Evolutionary conservation across 2,888 invertebrate species (phyloP).

Genomic region (Microplitis deprimator): DNA sequence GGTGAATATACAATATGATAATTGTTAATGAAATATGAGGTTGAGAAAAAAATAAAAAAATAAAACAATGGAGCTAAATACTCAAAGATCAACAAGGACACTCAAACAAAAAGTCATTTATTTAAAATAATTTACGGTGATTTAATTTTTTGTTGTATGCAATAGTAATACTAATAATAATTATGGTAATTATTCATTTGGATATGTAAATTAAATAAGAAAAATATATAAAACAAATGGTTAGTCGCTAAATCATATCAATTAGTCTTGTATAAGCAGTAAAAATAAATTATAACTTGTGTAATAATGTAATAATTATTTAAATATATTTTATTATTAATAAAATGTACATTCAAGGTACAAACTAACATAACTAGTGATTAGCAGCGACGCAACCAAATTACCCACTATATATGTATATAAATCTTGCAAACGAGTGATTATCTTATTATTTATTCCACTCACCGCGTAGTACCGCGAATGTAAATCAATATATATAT

Average conservation of each 20-base stretch:
- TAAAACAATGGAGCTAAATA: constrained; percentile 35
- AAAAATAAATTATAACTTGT: constrained; percentile 1
- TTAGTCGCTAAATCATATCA: constrained; percentile 37
- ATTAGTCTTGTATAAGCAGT: background rate
- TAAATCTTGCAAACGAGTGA: constrained; percentile 15
- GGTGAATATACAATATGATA: constrained; percentile 21
- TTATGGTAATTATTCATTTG: background rate
- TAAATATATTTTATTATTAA: constrained; percentile 31
- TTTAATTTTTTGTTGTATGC: background rate
- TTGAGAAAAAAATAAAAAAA: constrained; percentile 25
- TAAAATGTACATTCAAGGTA: constrained; percentile 33
- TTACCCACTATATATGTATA: constrained; percentile 6
- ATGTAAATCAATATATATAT: constrained; percentile 15
- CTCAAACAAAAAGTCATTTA: background rate
- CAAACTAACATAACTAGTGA: constrained; percentile 24
- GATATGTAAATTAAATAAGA: constrained; percentile 15
- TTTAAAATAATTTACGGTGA: background rate
- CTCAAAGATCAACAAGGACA: constrained; percentile 28
- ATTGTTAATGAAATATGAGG: constrained; percentile 29
- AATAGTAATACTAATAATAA: background rate
- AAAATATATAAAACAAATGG: constrained; percentile 36
- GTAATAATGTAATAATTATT: constrained; percentile 1
- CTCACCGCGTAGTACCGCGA: background rate
- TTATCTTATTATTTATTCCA: constrained; percentile 13
- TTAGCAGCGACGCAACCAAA: constrained; percentile 47